Percentiles rank a stretch among this genome's conserved stretches.
These are phyloP conservation scores for Limnephilus marmoratus DNA, from an alignment of 2,888 invertebrate genomes.

Conservation along the genomic window DNA sequence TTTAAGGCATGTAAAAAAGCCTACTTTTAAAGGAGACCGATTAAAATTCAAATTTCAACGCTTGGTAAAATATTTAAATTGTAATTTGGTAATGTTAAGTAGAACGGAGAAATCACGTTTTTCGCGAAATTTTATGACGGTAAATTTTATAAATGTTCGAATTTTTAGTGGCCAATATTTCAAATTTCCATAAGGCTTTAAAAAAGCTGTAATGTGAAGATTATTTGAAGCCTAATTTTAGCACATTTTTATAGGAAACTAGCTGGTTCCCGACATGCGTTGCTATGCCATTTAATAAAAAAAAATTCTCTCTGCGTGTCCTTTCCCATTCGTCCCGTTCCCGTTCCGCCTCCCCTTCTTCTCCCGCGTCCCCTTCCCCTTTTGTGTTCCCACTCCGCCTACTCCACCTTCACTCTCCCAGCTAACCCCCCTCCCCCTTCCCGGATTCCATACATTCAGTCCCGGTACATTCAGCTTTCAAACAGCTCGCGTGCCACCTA, in stretches of 20 bases:
- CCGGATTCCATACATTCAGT: too few relatives aligned
- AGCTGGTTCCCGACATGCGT: too few relatives aligned
- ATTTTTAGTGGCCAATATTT: not conserved
- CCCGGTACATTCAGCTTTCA: too few relatives aligned
- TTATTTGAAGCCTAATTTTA: not conserved
- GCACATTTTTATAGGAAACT: not conserved
- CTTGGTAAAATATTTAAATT: slow-evolving; percentile 49
- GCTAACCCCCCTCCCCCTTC: too few relatives aligned
- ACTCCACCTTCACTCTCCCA: too few relatives aligned
- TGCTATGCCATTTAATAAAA: too few relatives aligned
- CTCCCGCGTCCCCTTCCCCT: too few relatives aligned
- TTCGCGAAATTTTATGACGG: not conserved
- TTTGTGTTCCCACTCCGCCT: too few relatives aligned
- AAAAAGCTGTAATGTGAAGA: not conserved
- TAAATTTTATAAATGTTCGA: not conserved
- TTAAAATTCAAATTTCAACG: slow-evolving; percentile 39
- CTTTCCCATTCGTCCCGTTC: too few relatives aligned
- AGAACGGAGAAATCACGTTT: slow-evolving; percentile 10
- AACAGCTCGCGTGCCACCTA: too few relatives aligned
- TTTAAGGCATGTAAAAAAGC: slow-evolving; percentile 31
- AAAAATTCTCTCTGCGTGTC: too few relatives aligned
- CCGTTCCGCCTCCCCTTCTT: too few relatives aligned
- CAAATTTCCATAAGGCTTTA: not conserved
- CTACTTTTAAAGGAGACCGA: slow-evolving; percentile 29
- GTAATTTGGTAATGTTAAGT: not conserved